Conservation (phyloP, 2,888 invertebrate genomes). For the Dioctria rufipes region DNA sequence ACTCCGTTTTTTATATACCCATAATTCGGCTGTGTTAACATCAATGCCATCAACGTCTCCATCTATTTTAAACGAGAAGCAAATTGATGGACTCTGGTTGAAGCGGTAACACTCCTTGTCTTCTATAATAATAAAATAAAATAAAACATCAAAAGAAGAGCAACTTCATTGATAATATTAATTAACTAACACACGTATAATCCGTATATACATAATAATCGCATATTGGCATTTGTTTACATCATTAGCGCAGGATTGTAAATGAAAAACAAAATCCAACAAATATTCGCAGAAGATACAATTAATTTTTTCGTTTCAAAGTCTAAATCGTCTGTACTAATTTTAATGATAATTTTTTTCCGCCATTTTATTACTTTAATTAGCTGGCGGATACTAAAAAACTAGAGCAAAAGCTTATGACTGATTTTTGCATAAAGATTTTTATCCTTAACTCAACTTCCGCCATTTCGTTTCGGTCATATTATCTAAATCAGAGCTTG, state of each 20-base stretch:
- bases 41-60: constrained; percentile 82
- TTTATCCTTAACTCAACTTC: too few species aligned
- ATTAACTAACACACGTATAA: too few species aligned
- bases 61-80: constrained; percentile 84
- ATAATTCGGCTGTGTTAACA: constrained; percentile 84
- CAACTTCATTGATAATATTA: background rate
- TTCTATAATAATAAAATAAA: constrained; percentile 68
- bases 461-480: too few species aligned
- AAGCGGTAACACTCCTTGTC: constrained; percentile 72
- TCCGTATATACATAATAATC: too few species aligned
- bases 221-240: too few species aligned
- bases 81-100: constrained; percentile 76
- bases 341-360: background rate
- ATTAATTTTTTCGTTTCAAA: constrained; percentile 14
- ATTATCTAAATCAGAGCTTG: too few species aligned
- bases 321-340: background rate
- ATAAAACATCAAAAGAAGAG: background rate
- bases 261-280: background rate
- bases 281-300: background rate
- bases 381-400: too few species aligned
- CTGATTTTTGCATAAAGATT: too few species aligned
- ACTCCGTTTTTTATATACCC: constrained; percentile 80
- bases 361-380: too few species aligned
- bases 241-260: too few species aligned
- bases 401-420: too few species aligned